Percentiles rank a stretch among this genome's conserved stretches.
These are phyloP conservation scores for Equus przewalskii DNA, from an alignment of 2,113 vertebrate species.

Conservation along the genomic window DNA sequence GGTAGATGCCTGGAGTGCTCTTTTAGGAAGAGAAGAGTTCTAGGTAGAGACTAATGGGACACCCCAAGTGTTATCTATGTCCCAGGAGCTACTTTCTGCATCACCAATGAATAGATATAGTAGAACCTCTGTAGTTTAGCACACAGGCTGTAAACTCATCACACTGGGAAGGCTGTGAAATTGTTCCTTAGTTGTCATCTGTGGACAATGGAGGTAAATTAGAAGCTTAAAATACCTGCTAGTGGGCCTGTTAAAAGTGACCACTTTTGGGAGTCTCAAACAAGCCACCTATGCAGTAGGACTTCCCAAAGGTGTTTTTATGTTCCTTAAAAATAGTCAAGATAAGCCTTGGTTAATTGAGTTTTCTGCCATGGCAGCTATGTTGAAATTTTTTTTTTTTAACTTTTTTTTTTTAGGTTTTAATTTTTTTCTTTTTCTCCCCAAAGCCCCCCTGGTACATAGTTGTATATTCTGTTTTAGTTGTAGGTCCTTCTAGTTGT, in stretches of 20 bases:
- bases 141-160: not conserved
- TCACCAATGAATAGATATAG: not conserved
- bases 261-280: not conserved
- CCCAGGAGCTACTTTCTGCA: not conserved
- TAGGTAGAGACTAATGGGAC: not conserved
- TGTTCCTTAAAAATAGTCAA: constrained; percentile 18
- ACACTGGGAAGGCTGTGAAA: not conserved
- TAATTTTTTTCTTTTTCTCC: no score
- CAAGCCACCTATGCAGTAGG: not conserved
- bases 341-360: not conserved
- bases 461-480: no score
- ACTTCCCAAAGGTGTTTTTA: not conserved
- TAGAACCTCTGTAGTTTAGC: not conserved
- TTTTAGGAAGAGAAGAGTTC: constrained; percentile 9
- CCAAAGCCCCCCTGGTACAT: no score
- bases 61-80: not conserved
- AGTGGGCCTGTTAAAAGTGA: not conserved
- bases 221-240: not conserved
- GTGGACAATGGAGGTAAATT: constrained; percentile 1
- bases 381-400: constrained; percentile 11
- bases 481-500: no score
- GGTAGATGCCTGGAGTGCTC: not conserved
- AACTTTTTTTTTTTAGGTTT: no score
- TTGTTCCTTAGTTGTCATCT: not conserved
- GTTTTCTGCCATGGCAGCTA: not conserved